phyloP scores from a whole-genome alignment of 1,140 invertebrate genomes.

The Lamellibrachia luymesi region DNA sequence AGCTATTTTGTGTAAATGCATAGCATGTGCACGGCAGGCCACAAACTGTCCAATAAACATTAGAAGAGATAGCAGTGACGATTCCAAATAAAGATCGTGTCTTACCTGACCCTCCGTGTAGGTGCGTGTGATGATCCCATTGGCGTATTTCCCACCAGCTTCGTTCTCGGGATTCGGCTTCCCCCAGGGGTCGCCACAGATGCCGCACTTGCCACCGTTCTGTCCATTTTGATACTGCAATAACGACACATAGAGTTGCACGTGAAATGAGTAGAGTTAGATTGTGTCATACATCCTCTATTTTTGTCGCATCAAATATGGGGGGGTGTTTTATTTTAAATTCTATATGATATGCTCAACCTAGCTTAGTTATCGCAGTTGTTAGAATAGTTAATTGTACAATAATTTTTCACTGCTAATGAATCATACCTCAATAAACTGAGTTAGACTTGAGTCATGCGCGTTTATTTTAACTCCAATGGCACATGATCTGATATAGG shows the following conservation, averaged over 20 bases:
- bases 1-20: too few species aligned
- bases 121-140: conserved; percentile 30
- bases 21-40: too few species aligned
- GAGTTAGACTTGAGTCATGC: too few species aligned
- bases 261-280: background rate
- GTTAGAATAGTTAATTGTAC: background rate
- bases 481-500: too few species aligned
- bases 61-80: too few species aligned
- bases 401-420: too few species aligned
- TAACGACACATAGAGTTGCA: background rate
- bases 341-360: background rate
- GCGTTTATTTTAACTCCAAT: too few species aligned
- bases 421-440: too few species aligned
- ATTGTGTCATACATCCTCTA: too few species aligned
- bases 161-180: conserved; percentile 27
- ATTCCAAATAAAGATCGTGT: background rate
- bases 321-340: background rate
- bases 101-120: conserved; percentile 16
- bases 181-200: conserved; percentile 55
- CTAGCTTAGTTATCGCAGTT: background rate
- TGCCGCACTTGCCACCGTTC: conserved; percentile 56
- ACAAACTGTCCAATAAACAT: too few species aligned
- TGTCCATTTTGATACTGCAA: conserved; percentile 39
- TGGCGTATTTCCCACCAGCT: conserved; percentile 37
- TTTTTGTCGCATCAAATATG: background rate